These are phyloP conservation scores for Drosophila aldrichi DNA, from an alignment of 2,888 invertebrate genomes.

Conservation along the genomic window DNA sequence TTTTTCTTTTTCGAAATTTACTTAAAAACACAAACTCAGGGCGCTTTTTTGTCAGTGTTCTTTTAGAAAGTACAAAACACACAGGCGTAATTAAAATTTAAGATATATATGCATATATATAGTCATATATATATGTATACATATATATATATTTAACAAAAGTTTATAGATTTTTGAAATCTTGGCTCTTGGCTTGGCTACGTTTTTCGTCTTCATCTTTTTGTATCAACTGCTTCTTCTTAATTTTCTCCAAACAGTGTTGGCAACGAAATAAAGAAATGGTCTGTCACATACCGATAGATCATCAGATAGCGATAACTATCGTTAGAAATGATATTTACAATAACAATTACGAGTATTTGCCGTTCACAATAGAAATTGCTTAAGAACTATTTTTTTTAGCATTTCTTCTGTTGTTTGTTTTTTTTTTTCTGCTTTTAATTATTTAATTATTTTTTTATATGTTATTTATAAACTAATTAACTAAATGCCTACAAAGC, in stretches of 20 bases:
- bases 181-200: slow-evolving; percentile 76
- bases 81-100: slow-evolving; percentile 67
- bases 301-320: slow-evolving; percentile 7
- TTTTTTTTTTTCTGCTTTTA: neutral
- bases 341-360: slow-evolving; percentile 59
- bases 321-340: slow-evolving; percentile 62
- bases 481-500: slow-evolving; percentile 77
- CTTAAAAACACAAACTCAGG: slow-evolving; percentile 59
- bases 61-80: slow-evolving; percentile 77
- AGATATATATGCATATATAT: slow-evolving; percentile 29
- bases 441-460: slow-evolving; percentile 5
- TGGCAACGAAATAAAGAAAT: slow-evolving; percentile 69
- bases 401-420: slow-evolving; percentile 23
- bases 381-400: slow-evolving; percentile 54
- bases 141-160: slow-evolving; percentile 66
- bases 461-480: slow-evolving; percentile 50
- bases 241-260: slow-evolving; percentile 42
- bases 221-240: slow-evolving; percentile 8
- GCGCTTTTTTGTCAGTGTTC: slow-evolving; percentile 41
- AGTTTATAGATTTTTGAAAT: slow-evolving; percentile 80
- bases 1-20: slow-evolving; percentile 51
- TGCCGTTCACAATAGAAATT: slow-evolving; percentile 54
- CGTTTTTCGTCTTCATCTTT: slow-evolving; percentile 19
- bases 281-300: slow-evolving; percentile 19
- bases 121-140: slow-evolving; percentile 34